Percentiles rank a stretch among this genome's conserved stretches.
Conservation (phyloP, 2,797 vertebrate species). For the Chloroceryle amazona region DNA sequence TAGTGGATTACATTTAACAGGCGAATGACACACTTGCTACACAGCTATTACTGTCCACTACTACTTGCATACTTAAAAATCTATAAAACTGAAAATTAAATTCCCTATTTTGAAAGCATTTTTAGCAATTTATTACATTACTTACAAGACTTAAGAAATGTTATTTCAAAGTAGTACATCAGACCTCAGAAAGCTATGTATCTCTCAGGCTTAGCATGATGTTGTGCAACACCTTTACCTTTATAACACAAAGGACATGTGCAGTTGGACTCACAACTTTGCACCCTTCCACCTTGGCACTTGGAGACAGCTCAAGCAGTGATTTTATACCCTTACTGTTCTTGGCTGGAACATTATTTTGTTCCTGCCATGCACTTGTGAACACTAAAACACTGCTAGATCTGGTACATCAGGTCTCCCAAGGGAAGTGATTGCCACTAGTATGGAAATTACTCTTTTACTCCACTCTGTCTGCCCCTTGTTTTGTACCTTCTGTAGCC, state of each 20-base stretch:
- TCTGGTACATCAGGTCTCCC: background rate
- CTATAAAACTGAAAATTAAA: background rate
- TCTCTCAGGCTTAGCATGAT: background rate
- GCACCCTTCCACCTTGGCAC: background rate
- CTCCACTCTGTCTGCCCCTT: background rate
- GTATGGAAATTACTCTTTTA: background rate
- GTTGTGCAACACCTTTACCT: background rate
- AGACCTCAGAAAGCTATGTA: background rate
- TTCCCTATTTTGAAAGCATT: background rate
- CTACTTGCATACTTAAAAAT: background rate
- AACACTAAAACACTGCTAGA: background rate
- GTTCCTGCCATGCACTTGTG: background rate
- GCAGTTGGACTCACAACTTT: background rate
- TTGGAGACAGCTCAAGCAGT: background rate
- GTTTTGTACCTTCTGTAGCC: background rate
- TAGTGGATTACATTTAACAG: background rate
- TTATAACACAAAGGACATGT: background rate
- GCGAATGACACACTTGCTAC: background rate
- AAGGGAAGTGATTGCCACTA: background rate
- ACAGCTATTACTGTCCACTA: background rate
- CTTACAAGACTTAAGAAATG: background rate
- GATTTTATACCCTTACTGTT: background rate
- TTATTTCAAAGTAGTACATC: background rate
- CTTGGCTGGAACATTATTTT: background rate
- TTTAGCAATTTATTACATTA: background rate